phyloP scores from a whole-genome alignment of 2,797 vertebrate genomes.

The Urosaurus nigricauda region DNA sequence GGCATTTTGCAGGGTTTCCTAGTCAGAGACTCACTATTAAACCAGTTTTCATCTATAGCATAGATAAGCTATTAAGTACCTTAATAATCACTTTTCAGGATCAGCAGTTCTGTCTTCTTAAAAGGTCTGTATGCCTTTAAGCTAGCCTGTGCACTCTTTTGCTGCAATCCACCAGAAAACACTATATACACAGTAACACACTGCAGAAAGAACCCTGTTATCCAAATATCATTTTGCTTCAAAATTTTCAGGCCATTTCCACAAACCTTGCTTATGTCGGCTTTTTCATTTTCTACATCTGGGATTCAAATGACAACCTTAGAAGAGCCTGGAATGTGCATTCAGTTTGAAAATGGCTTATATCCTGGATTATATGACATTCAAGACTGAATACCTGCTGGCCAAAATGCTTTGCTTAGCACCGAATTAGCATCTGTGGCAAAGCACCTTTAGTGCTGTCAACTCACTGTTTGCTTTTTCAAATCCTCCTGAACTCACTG shows the following conservation, averaged over 20 bases:
- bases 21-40: not conserved
- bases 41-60: not conserved
- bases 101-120: not conserved
- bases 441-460: not conserved
- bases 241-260: slow-evolving; percentile 8
- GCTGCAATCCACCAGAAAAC: not conserved
- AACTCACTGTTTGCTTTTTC: not conserved
- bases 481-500: not conserved
- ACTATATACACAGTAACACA: not conserved
- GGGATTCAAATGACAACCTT: slow-evolving; percentile 8
- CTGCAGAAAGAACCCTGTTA: slow-evolving; percentile 7
- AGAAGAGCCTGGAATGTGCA: not conserved
- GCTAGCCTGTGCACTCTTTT: not conserved
- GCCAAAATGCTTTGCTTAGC: not conserved
- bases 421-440: not conserved
- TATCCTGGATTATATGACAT: not conserved
- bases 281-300: not conserved
- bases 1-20: not conserved
- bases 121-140: not conserved
- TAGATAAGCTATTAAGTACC: not conserved
- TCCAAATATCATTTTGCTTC: not conserved
- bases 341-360: slow-evolving; percentile 16
- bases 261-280: slow-evolving; percentile 7
- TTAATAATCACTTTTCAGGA: not conserved
- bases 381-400: not conserved